Conservation (phyloP, 2,888 invertebrate species). For the Lottia scabra region DNA sequence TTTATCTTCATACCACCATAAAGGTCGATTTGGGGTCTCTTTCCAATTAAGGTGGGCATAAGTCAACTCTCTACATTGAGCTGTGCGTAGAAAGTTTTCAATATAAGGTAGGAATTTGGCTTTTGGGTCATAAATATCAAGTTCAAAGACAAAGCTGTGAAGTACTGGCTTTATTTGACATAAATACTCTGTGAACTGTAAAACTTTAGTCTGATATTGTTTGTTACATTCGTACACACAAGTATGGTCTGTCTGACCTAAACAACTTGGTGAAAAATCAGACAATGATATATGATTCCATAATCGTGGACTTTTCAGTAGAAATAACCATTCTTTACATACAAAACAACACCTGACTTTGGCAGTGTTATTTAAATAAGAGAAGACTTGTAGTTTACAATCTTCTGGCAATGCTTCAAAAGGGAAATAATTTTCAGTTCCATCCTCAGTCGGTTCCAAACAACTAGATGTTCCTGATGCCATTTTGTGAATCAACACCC, state of each 20-base stretch:
- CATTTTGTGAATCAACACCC: neutral
- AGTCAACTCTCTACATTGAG: constrained; percentile 49
- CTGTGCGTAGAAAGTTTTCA: constrained; percentile 45
- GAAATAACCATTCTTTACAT: constrained; percentile 54
- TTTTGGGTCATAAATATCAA: constrained; percentile 63
- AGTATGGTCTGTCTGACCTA: constrained; percentile 44
- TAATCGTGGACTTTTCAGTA: constrained; percentile 53
- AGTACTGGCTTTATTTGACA: constrained; percentile 51
- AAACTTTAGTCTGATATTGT: constrained; percentile 55
- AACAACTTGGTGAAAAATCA: constrained; percentile 58
- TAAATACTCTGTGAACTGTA: constrained; percentile 54
- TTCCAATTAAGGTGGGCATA: constrained; percentile 65
- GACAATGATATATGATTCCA: constrained; percentile 62
- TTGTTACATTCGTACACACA: constrained; percentile 48
- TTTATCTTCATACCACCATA: constrained; percentile 54
- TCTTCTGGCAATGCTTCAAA: constrained; percentile 58
- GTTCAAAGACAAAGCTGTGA: constrained; percentile 61
- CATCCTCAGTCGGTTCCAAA: neutral
- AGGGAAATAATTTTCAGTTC: constrained; percentile 42
- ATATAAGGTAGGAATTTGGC: constrained; percentile 59
- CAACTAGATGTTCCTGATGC: neutral
- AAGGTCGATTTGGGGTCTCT: constrained; percentile 62
- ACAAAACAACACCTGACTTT: constrained; percentile 57
- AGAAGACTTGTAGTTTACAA: constrained; percentile 63
- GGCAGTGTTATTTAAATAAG: constrained; percentile 55